Conservation (phyloP, 1,140 invertebrate genomes). For the Drosophila nannoptera region DNA sequence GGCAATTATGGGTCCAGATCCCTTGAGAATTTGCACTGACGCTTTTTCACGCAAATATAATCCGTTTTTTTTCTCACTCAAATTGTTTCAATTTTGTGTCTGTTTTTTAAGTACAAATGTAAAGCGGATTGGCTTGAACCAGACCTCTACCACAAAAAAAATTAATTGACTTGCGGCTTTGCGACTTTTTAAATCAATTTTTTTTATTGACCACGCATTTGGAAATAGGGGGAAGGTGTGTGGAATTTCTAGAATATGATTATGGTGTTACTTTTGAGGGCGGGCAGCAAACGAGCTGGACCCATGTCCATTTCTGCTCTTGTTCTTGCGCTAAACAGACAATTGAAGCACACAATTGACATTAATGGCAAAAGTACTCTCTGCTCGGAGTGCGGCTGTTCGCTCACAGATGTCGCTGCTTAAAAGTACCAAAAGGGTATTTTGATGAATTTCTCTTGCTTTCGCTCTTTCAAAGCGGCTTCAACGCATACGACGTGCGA, state of each 20-base stretch:
- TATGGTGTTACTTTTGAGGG: not conserved
- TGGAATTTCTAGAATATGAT: not conserved
- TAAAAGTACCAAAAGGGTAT: constrained; percentile 37
- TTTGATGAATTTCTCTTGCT: constrained; percentile 19
- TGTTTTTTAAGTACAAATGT: constrained; percentile 23
- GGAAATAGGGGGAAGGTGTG: not conserved
- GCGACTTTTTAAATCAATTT: constrained; percentile 51
- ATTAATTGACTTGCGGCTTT: constrained; percentile 54
- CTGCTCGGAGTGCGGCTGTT: not conserved
- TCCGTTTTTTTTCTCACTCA: constrained; percentile 20
- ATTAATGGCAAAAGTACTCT: not conserved
- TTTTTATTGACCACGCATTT: not conserved
- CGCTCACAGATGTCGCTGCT: constrained; percentile 28
- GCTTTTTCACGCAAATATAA: constrained; percentile 19
- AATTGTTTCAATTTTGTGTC: not conserved
- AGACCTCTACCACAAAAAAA: constrained; percentile 12
- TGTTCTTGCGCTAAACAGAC: not conserved
- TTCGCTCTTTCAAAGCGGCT: constrained; percentile 14
- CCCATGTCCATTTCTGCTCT: not conserved
- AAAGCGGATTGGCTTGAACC: constrained; percentile 46
- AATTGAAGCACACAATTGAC: not conserved
- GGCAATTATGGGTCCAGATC: constrained; percentile 60
- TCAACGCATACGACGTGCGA: not conserved
- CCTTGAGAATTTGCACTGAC: constrained; percentile 36
- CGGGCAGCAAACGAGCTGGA: not conserved